Evolutionary conservation across 2,797 vertebrate genomes (phyloP), one percentile per base, ranked within the genome.

Genomic region (Melanogrammus aeglefinus): DNA sequence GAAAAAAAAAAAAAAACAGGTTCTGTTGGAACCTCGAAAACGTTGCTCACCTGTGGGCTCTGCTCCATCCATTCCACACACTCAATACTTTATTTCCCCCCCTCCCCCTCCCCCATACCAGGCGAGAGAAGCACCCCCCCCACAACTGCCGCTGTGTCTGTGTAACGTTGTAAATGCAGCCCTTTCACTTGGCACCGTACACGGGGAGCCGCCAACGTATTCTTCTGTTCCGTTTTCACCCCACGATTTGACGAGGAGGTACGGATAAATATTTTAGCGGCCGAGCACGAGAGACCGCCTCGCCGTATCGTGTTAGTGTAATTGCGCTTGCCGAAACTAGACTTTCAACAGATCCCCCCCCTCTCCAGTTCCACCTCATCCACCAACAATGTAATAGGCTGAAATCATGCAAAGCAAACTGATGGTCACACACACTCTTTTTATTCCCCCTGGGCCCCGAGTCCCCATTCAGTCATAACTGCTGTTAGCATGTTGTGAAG

Each of bases 201-300:
- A 77, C 0, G 1, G 76, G 27, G 79, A 76, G 80, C 79, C 29
- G 75, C 75, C 33, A 10, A 47, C 66, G 73, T 80, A 72, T 74
- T 78, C 75, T 74, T 78, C 75, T 66, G 77, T 72, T 0, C 47
- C 69, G 72, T 79, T 73, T 78, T 85, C 85, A 77, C 83, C 84
- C 79, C 77, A 78, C 71, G 72, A 74, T 79, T 82, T 87, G 84
- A 31, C 31, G 31, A 31, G 31, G 85, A 90, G 75, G 86, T 18
- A 79, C 27, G 79, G 77, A 87, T 91, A 86, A 89, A 90, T 88
- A 91, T 92, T 93, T 92, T 74, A 92, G 86, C 80, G 85, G 77
- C 41, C 72, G 75, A 80, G 85, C 81, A 82, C 83, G 31, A 31
- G 81, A 86, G 88, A 89, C 86, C 82, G 80, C 86, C 75, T 57